Evolutionary conservation across 2,113 vertebrate genomes (phyloP), one percentile per base, ranked within the genome.

Genomic region (Pipa parva): DNA sequence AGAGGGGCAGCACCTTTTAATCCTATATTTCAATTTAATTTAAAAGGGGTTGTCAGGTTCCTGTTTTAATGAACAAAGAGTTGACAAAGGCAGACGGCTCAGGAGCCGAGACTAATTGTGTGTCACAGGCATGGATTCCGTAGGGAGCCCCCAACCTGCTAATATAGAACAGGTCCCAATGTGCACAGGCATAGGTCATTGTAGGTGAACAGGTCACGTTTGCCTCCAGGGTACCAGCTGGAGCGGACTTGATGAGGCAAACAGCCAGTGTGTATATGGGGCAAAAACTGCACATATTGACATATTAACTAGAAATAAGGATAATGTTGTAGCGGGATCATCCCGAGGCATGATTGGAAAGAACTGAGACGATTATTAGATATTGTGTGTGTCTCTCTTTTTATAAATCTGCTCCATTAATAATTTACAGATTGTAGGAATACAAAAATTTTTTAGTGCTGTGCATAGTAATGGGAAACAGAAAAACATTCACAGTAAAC

Each of bases 11-110:
- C 55, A 59, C 55, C 64, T 68, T 59, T 50, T 68, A 68, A 68
- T 68, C 64, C 64, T 51, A 22, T 51, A 68, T 68, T 68, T 59
- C 64, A 68, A 68, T 68, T 59, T 56, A 59, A 51, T 68, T 59
- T 68, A 51, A 59, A 68, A 70, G 33, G 58, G 66, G 57, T 54
- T 61, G 57, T 25, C 57, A 54, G 58, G 57, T 61, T 54, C 49
- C 57, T 70, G 49, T 70, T 61, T 61, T 70, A 70, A 70, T 61
- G 57, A 61, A 61, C 57, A 60, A 60, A 61, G 58, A 31, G 66
- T 60, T 69, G 57, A 69, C 66, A 69, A 69, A 69, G 66, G 66
- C 57, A 70, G 66, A 70, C 57, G 49, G 58, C 66, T 61, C 58
- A 70, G 58, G 66, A 69, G 66, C 66, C 49, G 33, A 63, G 52